Evolutionary conservation across 2,888 invertebrate species (phyloP), one percentile per base, ranked within the genome.

Genomic region (Drosophila acutilabella): DNA sequence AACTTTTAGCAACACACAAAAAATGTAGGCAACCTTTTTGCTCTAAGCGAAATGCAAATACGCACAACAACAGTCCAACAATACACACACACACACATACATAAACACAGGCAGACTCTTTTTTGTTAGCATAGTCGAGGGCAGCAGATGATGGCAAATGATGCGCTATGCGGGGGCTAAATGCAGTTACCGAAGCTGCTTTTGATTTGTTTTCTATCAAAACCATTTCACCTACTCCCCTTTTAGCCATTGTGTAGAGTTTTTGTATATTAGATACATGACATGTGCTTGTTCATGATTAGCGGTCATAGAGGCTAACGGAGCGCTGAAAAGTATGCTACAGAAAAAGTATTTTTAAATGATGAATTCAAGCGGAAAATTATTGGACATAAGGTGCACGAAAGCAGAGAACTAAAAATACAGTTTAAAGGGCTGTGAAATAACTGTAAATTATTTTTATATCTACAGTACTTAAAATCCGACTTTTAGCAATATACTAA

Each of bases 41-140:
- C 18, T 57, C 70, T 78, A 78, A 70, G 66, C 71, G 62, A 61
- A 66, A 67, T 64, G 66, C 30, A 75, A 75, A 71, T 50, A 78
- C 74, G 57, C 75, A 40, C 75, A 40, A 23, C n/a, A 40, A 26
- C 18, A 48, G 36, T 1, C 33, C 30, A 44, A 56, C 18, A 44
- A 45, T 47, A 45, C 62, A 18, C 26, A 44, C 30, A 18, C 26
- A 44, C 14, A 44, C 4, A 33, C 14, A 11, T 6, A 30, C 2
- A 7, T 2, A 8, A 0, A 30, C 20, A 18, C 30, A 44, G 8
- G 4, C n/a, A 4, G 5, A 16, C 40, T 23, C 36, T 38, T 44
- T n/a, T 7, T 26, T 23, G 42, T 20, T 54, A 14, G 13, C 36
- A 23, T 1, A n/a, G 52, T n/a, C 6, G 11, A 23, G 8, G 38